Base-by-base conservation (phyloP, 2,888 invertebrate species). In the Oxyscelio sp. region DNA sequence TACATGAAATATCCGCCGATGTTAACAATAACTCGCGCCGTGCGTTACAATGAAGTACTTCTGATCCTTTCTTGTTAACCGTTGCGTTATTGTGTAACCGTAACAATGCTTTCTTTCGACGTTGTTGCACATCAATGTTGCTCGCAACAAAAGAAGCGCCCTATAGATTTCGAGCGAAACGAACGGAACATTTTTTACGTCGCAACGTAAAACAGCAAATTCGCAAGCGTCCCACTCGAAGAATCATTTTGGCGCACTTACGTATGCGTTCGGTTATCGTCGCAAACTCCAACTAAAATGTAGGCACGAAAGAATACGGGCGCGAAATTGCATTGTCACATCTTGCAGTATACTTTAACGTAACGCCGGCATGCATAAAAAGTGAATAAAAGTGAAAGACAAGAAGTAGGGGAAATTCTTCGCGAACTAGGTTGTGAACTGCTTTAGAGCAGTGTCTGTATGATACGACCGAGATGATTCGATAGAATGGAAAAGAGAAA, bases 301-400 rank as follows among this genome's bases (percentile, higher is more conserved):
- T 68, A 59, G 56, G 24, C 21, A 65, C 38, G 61, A 66, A 54
- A 65, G 84, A 77, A 83, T 85, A 86, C 84, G 82, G 75, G 68
- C 79, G n/a, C 85, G 86, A 90, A 91, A 91, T 90, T 89, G 89
- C 89, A 87, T 88, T 91, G 89, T 90, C 90, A 88, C 87, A 87
- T 89, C 84, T 61, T 54, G 73, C 78, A 78, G 85, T 87, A 80
- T 83, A 82, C 54, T 61, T 56, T 58, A 65, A 66, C 54, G 73
- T 45, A 65, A 52, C 17, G 38, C 52, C 54, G 56, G 70, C 59
- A 34, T 71, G 56, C 24, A 65, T 75, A 58, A 77, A 65, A 59
- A 40, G 40, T 21, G 34, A 68, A 78, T 66, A 78, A 59, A 50
- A 38, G 43, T 50, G 38, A 38, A 43, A 59, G 61, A 59, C 59